A percentile compares a stretch with the other conserved stretches of the same genome.
phyloP scores from a whole-genome alignment of 2,888 invertebrate species.

The Cantharis rufa region DNA sequence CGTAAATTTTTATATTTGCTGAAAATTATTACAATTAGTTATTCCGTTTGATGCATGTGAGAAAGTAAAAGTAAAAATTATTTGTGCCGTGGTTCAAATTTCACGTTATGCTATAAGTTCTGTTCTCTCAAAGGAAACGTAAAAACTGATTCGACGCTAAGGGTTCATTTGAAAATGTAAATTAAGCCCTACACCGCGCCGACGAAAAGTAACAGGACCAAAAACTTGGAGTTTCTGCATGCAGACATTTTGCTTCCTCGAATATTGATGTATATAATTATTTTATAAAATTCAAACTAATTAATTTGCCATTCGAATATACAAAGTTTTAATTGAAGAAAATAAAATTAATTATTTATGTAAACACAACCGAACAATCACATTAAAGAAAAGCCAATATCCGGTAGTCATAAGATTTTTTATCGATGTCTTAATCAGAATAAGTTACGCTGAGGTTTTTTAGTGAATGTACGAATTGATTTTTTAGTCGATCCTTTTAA shows the following conservation, averaged over 20 bases:
- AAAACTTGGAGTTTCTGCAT: neutral
- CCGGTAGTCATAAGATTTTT: neutral
- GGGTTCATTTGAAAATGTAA: too few relatives aligned
- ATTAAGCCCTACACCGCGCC: too few relatives aligned
- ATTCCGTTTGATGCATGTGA: neutral
- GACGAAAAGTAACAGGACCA: neutral
- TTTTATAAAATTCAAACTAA: neutral
- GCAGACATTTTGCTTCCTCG: neutral
- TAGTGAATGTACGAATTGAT: neutral
- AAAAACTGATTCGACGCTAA: too few relatives aligned
- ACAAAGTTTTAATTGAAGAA: neutral
- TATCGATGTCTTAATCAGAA: neutral
- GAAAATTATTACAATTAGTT: neutral
- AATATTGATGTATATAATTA: neutral
- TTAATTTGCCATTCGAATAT: neutral
- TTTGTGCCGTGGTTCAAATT: neutral
- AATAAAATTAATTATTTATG: neutral
- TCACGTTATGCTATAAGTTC: neutral
- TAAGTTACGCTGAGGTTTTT: neutral
- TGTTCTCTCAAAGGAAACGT: too few relatives aligned
- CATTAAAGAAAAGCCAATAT: neutral
- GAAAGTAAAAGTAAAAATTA: too few relatives aligned
- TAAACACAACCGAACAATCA: neutral
- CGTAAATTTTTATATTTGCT: neutral
- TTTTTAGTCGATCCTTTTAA: neutral